Base-by-base conservation (phyloP, 2,888 invertebrate species). In the Bellardia bayeri region DNA sequence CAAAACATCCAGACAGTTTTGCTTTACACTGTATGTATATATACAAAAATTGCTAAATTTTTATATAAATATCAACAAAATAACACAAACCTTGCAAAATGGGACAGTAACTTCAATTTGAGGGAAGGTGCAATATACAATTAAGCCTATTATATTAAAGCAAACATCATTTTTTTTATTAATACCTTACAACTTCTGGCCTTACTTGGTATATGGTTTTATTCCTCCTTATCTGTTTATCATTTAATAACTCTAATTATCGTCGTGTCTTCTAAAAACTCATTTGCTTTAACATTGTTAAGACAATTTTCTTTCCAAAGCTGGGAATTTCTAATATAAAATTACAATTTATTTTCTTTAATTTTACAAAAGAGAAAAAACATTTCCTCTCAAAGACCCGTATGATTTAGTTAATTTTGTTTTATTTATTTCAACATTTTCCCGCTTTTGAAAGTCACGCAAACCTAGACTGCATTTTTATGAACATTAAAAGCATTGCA, bases 381-480 rank as follows among this genome's bases (percentile, higher is more conserved):
- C 58, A 79, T 84, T 84, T 84, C 79, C 72, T 64, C 49, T 69
- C 56, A 16, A 64, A 79, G 74, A 61, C 30, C 72, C 54, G 49
- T 79, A 51, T 66, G 58, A 72, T 84, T 84, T 84, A 49, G n/a
- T 49, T 82, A 74, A 66, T 75, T 75, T 58, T 72, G 13, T 16
- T 84, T 72, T 58, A 45, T 79, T 79, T 79, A 74, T 45, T 69
- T 61, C 13, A 69, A 66, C 56, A 69, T 76, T 79, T 71, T 72
- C 37, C 16, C n/a, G 40, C 40, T 37, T 23, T 23, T 42, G 37
- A 6, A 72, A 84, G 79, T 79, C 84, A 84, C 84, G 84, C 79
- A 66, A 84, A 76, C 30, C 63, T 13, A 42, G 75, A 75, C 56
- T 76, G 30, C 13, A 69, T 76, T 54, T 61, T 40, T n/a, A 51